Evolutionary conservation across 2,113 vertebrate species (phyloP).

Genomic region (Pomatostomus ruficeps): DNA sequence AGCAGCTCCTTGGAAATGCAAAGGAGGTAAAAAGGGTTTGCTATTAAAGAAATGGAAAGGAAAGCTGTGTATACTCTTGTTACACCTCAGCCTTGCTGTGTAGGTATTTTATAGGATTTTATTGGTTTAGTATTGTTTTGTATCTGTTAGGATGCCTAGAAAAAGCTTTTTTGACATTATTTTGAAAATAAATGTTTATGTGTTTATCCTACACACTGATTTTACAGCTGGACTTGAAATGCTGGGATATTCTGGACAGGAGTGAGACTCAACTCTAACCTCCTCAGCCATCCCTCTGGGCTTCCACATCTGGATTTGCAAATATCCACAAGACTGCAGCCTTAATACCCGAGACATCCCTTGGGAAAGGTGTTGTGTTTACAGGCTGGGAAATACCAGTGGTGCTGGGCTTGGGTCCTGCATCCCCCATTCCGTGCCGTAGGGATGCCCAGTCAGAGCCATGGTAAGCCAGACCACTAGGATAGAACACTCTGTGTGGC

Average conservation of each 20-base stretch:
- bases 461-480: not conserved
- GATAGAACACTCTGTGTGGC: not conserved
- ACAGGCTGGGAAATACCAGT: not conserved
- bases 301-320: not conserved
- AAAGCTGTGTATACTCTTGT: not conserved
- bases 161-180: not conserved
- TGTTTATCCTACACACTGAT: not conserved
- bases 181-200: not conserved
- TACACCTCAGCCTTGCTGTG: not conserved
- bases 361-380: not conserved
- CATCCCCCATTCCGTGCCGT: fast-evolving
- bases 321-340: not conserved
- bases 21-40: not conserved
- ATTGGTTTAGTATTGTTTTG: not conserved
- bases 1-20: not conserved
- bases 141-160: not conserved
- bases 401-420: not conserved
- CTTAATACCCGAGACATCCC: not conserved
- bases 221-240: not conserved
- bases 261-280: not conserved
- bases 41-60: not conserved
- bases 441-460: not conserved
- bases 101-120: not conserved
- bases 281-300: not conserved
- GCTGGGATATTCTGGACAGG: not conserved